phyloP scores from a whole-genome alignment of 2,888 invertebrate genomes.

The Platypus cylindrus region DNA sequence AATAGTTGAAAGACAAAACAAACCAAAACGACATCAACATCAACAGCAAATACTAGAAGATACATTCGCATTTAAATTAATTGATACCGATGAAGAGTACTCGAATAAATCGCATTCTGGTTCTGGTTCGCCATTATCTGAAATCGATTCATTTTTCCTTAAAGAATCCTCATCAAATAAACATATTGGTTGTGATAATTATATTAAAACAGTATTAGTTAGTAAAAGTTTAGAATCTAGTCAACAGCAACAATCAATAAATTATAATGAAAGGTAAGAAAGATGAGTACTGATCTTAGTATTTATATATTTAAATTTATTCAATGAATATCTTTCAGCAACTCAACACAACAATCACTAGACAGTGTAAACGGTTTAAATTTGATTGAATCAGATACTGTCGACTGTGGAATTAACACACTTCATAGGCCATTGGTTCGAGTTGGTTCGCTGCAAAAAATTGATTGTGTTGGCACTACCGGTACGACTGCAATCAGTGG shows the following conservation, averaged over 20 bases:
- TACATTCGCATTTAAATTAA: conserved; percentile 71
- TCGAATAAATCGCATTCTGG: too few relatives aligned
- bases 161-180: conserved; percentile 42
- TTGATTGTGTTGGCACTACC: conserved; percentile 10
- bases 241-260: too few relatives aligned
- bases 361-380: too few relatives aligned
- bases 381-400: too few relatives aligned
- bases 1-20: conserved; percentile 52
- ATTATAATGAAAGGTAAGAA: too few relatives aligned
- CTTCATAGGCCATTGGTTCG: conserved; percentile 59
- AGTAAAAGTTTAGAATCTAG: conserved; percentile 35
- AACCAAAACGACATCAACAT: conserved; percentile 53
- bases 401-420: conserved; percentile 32
- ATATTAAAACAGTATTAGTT: conserved; percentile 54
- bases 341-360: too few relatives aligned
- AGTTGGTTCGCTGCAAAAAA: conserved; percentile 24
- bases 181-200: conserved; percentile 61
- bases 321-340: too few relatives aligned
- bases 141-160: conserved; percentile 30
- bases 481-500: conserved; percentile 17
- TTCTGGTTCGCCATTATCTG: conserved; percentile 20
- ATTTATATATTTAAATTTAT: too few relatives aligned
- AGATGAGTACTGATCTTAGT: too few relatives aligned
- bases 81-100: conserved; percentile 64
- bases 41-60: conserved; percentile 58